These are phyloP conservation scores for Batillaria attramentaria DNA, from an alignment of 1,140 invertebrate species.

Conservation along the genomic window DNA sequence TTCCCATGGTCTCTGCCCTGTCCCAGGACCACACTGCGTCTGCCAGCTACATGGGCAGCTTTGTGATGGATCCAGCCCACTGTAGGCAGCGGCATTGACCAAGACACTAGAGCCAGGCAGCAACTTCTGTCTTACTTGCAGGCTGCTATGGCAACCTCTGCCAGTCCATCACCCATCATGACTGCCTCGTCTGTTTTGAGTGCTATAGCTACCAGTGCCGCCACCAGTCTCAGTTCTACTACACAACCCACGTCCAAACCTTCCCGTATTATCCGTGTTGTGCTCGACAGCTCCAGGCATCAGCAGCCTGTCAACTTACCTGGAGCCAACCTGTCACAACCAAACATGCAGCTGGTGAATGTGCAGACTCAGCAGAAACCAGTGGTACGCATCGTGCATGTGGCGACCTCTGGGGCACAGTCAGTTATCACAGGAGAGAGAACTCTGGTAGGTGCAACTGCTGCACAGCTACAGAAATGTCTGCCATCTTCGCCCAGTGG, in stretches of 20 bases:
- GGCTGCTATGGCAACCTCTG: background rate
- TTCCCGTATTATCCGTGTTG: conserved; percentile 8
- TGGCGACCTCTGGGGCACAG: background rate
- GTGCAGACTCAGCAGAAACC: background rate
- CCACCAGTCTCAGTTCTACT: background rate
- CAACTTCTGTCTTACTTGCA: conserved; percentile 11
- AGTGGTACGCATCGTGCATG: conserved; percentile 12
- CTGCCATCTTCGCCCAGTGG: too few species aligned
- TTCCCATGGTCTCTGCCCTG: background rate
- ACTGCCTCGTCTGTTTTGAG: too few species aligned
- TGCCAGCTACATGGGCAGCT: conserved; percentile 34
- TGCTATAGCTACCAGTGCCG: too few species aligned
- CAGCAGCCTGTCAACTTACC: background rate
- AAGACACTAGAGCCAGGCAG: background rate
- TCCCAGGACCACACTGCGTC: background rate
- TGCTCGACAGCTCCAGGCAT: conserved; percentile 7
- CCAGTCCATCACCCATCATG: too few species aligned
- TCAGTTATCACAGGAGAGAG: too few species aligned
- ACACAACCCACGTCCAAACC: background rate
- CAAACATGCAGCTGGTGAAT: background rate
- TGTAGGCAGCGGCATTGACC: too few species aligned
- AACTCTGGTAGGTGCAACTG: too few species aligned
- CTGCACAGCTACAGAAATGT: too few species aligned
- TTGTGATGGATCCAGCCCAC: conserved; percentile 21
- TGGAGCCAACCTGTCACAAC: background rate